Percentiles rank a stretch among this genome's conserved stretches.
phyloP scores from a whole-genome alignment of 2,797 vertebrate genomes.

The Cuculus canorus region DNA sequence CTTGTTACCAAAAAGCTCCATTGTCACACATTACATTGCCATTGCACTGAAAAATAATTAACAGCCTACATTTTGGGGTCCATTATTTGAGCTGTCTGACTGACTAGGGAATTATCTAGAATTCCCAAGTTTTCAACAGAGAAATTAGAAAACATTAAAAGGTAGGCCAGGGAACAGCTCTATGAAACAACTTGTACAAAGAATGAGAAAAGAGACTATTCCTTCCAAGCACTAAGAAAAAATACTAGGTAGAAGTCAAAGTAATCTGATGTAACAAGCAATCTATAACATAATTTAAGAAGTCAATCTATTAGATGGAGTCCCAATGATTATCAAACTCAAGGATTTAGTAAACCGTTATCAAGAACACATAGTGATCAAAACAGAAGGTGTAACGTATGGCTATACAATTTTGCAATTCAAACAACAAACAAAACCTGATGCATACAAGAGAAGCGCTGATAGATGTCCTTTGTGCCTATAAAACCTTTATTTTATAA shows the following conservation, averaged over 20 bases:
- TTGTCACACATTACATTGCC: slow-evolving; percentile 65
- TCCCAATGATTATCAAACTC: background rate
- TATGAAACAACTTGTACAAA: slow-evolving; percentile 66
- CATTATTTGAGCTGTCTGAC: slow-evolving; percentile 72
- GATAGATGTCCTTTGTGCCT: background rate
- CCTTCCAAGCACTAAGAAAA: slow-evolving; percentile 28
- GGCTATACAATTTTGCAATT: background rate
- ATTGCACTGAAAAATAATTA: slow-evolving; percentile 74
- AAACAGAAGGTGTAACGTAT: background rate
- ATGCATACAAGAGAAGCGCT: background rate
- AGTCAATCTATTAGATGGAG: background rate
- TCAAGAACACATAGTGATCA: background rate
- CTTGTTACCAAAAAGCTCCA: slow-evolving; percentile 61
- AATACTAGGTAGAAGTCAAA: slow-evolving; percentile 41
- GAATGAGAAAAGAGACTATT: slow-evolving; percentile 63
- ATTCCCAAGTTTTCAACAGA: slow-evolving; percentile 74
- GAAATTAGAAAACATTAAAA: slow-evolving; percentile 75
- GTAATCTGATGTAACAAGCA: slow-evolving; percentile 14
- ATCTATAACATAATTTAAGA: slow-evolving; percentile 5
- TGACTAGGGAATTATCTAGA: slow-evolving; percentile 75
- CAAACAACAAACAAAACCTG: background rate
- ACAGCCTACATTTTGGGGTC: slow-evolving; percentile 69
- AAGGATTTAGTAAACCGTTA: background rate
- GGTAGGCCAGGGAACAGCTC: slow-evolving; percentile 72
- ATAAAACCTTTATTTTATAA: slow-evolving; percentile 5